Evolutionary conservation across 1,140 invertebrate species (phyloP), one percentile per base, ranked within the genome.

Genomic region (Leptinotarsa lineolata): DNA sequence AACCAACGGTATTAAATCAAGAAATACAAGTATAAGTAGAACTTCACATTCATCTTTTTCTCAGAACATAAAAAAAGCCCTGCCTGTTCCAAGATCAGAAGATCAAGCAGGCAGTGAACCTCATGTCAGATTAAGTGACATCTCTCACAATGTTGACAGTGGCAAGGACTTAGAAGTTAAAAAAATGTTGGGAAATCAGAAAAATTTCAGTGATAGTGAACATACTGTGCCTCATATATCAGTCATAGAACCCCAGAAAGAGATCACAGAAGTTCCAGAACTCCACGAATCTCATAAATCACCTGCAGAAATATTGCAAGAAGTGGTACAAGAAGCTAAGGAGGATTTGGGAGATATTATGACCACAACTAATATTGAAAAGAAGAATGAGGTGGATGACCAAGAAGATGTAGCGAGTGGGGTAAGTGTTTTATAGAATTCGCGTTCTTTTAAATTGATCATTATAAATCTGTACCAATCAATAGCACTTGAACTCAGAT

Each of bases 81-180:
- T 77, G 67, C 76, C 76, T 60, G 20, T 63, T 6, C 76, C 70
- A 4, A 54, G 73, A 21, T 45, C 48, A 46, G 54, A 22, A 24
- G 54, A 69, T 69, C 68, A 59, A 58, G 69, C 6, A 16, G 11
- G 30, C 69, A 39, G 30, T 5, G 69, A 44, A 54, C 6, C 15
- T 12, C 21, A 22, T 46, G 58, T 44, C 69, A 71, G 3, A 39
- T 20, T 21, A 44, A 20, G 15, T 63, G 69, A 71, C 69, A 71
- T 16, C 30, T 6, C 21, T 63, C 60, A 63, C n/a, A 54, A 16
- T 54, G n/a, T 16, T 54, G 15, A 54, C 48, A 54, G n/a, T 71
- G 69, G 61, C 58, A 71, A 24, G 22, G 18, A 18, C 20, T 21
- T 45, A 18, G 59, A 46, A 24, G 30, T 63, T 5, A 22, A 21